These are phyloP conservation scores for Thunnus thynnus DNA, from an alignment of 2,113 vertebrate genomes.

Conservation along the genomic window DNA sequence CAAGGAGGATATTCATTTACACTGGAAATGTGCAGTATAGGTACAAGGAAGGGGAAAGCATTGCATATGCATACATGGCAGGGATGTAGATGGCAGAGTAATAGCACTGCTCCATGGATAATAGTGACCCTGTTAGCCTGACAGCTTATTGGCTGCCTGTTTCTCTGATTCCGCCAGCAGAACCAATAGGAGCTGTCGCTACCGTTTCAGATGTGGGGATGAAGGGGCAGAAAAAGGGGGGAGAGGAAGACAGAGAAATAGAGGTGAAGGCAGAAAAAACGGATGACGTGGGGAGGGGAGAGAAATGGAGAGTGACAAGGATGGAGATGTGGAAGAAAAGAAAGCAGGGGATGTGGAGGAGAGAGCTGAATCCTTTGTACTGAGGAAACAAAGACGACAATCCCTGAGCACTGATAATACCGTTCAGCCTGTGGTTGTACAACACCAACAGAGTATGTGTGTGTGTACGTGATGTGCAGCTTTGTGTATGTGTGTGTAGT, in stretches of 20 bases:
- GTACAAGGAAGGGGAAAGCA: constrained; percentile 32
- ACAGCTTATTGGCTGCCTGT: constrained; percentile 73
- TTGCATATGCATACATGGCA: constrained; percentile 61
- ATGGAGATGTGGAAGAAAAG: constrained; percentile 63
- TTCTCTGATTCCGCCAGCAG: constrained; percentile 47
- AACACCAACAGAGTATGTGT: constrained; percentile 38
- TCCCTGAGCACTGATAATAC: constrained; percentile 66
- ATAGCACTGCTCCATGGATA: constrained; percentile 76
- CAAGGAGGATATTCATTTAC: constrained; percentile 32
- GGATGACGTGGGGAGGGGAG: constrained; percentile 34
- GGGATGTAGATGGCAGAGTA: constrained; percentile 63
- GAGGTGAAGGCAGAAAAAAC: constrained; percentile 57
- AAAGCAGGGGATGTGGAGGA: constrained; percentile 49
- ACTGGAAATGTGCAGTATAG: constrained; percentile 9
- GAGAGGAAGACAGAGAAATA: constrained; percentile 39
- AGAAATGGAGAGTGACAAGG: constrained; percentile 62
- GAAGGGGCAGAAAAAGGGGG: constrained; percentile 47
- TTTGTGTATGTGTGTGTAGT: constrained; percentile 22
- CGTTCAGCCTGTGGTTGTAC: constrained; percentile 54
- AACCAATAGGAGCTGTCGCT: constrained; percentile 70
- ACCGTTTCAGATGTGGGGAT: constrained; percentile 68
- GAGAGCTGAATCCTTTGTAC: constrained; percentile 59
- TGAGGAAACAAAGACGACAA: constrained; percentile 67
- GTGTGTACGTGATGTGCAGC: not conserved
- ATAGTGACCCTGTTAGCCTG: constrained; percentile 78